These are phyloP conservation scores for Agriopis marginaria DNA, from an alignment of 2,888 invertebrate species.

Conservation along the genomic window DNA sequence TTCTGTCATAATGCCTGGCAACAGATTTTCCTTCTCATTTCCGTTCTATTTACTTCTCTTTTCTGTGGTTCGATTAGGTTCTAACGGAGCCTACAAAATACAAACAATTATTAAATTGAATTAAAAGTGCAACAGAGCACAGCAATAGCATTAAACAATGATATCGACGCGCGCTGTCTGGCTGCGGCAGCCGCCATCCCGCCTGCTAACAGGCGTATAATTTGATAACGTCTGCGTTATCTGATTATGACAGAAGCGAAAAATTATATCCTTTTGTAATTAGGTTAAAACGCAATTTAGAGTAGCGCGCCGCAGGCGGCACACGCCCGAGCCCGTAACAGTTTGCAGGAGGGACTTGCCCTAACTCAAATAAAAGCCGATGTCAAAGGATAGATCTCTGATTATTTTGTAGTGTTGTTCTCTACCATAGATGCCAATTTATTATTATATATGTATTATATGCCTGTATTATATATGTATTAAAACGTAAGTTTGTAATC, in stretches of 20 bases:
- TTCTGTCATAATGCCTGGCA: no score
- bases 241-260: constrained; percentile 83
- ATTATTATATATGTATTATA: no score
- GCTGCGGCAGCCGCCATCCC: constrained; percentile 57
- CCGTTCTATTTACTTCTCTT: no score
- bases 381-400: constrained; percentile 33
- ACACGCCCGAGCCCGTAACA: constrained; percentile 63
- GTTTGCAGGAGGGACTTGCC: constrained; percentile 45
- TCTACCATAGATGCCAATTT: background rate
- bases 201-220: constrained; percentile 76
- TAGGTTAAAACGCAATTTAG: constrained; percentile 86
- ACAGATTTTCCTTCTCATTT: no score
- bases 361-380: constrained; percentile 35
- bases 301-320: constrained; percentile 78
- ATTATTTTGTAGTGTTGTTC: constrained; percentile 21
- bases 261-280: constrained; percentile 84
- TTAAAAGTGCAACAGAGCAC: constrained; percentile 35
- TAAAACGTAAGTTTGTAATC: background rate
- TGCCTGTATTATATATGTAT: no score
- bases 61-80: no score
- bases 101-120: constrained; percentile 29
- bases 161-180: constrained; percentile 49
- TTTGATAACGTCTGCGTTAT: constrained; percentile 81
- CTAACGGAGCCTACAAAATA: no score
- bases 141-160: constrained; percentile 55